A percentile compares a stretch with the other conserved stretches of the same genome.
These are phyloP conservation scores for Capromys pilorides DNA, from an alignment of 2,797 vertebrate species.

Conservation along the genomic window DNA sequence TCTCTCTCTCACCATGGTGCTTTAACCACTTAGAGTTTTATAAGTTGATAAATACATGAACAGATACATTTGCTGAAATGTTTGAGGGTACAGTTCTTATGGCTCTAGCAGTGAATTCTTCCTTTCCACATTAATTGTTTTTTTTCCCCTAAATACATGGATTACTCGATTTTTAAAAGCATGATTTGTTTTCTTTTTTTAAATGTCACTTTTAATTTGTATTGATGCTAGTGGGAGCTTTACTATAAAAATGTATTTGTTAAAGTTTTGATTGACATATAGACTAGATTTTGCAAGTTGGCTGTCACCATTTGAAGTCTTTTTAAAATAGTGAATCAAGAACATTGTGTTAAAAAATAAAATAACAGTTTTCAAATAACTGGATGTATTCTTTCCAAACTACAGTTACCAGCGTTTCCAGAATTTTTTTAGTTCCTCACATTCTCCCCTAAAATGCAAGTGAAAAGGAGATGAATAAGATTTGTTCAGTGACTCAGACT, in stretches of 20 bases:
- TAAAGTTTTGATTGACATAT: not conserved
- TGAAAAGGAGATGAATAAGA: not conserved
- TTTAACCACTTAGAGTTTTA: slow-evolving; percentile 38
- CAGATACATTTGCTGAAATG: slow-evolving; percentile 60
- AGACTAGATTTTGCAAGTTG: slow-evolving; percentile 26
- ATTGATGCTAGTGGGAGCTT: slow-evolving; percentile 20
- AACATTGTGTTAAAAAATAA: slow-evolving; percentile 10
- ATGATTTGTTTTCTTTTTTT: not conserved
- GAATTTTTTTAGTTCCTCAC: not conserved
- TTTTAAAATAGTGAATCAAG: not conserved
- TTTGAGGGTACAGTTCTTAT: not conserved
- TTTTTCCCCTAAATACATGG: not conserved
- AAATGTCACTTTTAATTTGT: slow-evolving; percentile 29
- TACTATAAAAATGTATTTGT: slow-evolving; percentile 27
- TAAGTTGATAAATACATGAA: slow-evolving; percentile 43
- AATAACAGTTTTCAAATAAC: slow-evolving; percentile 28
- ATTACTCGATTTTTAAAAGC: slow-evolving; percentile 23
- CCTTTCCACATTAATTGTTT: not conserved
- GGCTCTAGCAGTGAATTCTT: not conserved
- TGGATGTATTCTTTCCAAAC: not conserved
- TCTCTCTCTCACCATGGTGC: not conserved
- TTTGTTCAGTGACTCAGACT: not conserved
- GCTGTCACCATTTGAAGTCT: not conserved
- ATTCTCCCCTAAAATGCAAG: slow-evolving; percentile 33
- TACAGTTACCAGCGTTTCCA: not conserved